phyloP scores from a whole-genome alignment of 2,888 invertebrate species.

The Drosophila sordidapex region DNA sequence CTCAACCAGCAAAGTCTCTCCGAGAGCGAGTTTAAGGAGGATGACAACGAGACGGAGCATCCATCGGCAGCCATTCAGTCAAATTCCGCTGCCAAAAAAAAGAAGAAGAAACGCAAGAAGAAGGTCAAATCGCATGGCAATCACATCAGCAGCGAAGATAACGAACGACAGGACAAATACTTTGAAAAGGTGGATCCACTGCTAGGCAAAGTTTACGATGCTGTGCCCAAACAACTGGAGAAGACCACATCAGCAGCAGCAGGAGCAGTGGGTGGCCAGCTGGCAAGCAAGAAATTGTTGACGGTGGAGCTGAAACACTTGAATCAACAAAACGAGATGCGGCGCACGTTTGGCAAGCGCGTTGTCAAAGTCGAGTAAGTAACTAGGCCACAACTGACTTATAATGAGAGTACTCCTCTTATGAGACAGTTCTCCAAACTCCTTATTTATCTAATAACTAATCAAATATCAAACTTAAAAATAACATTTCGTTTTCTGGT shows the following conservation, averaged over 20 bases:
- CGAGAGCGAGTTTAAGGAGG: conserved; percentile 89
- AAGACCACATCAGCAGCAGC: conserved; percentile 51
- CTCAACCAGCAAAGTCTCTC: conserved; percentile 89
- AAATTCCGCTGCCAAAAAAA: conserved; percentile 87
- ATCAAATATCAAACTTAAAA: not conserved
- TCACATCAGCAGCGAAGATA: conserved; percentile 88
- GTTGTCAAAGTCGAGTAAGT: conserved; percentile 89
- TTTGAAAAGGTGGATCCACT: conserved; percentile 82
- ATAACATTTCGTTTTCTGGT: not conserved
- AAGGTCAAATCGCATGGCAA: conserved; percentile 86
- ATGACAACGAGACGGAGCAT: conserved; percentile 88
- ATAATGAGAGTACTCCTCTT: not conserved
- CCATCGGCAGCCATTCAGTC: conserved; percentile 85
- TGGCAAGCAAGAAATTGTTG: conserved; percentile 88
- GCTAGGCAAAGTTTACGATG: conserved; percentile 79
- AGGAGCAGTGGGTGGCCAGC: conserved; percentile 83
- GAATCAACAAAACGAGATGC: conserved; percentile 92
- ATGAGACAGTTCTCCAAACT: not conserved
- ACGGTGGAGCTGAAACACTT: conserved; percentile 89
- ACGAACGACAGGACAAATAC: conserved; percentile 85
- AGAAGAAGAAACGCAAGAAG: conserved; percentile 88
- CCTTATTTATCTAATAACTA: not conserved
- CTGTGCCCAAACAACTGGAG: conserved; percentile 59
- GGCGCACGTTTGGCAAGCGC: conserved; percentile 92
- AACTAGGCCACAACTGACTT: not conserved